Evolutionary conservation across 1,140 invertebrate genomes (phyloP).

Genomic region (Dreissena polymorpha): DNA sequence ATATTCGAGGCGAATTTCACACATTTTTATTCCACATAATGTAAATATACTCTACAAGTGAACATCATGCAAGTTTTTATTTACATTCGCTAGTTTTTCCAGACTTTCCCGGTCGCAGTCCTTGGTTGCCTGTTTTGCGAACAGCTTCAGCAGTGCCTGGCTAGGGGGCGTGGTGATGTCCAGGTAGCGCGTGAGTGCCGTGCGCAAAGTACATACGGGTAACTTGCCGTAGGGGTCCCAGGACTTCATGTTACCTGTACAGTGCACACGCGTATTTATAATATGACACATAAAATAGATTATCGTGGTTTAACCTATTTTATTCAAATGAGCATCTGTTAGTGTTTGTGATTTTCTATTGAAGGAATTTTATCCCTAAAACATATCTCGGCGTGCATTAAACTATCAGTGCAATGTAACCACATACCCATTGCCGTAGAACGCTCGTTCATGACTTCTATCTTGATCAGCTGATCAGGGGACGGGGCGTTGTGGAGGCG

Average conservation of each 20-base stretch:
- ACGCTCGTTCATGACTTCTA: slow-evolving; percentile 93
- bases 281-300: too few relatives aligned
- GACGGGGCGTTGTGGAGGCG: slow-evolving; percentile 85
- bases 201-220: slow-evolving; percentile 87
- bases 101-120: slow-evolving; percentile 89
- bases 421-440: slow-evolving; percentile 82
- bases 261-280: not conserved
- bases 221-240: slow-evolving; percentile 93
- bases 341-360: too few relatives aligned
- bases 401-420: too few relatives aligned
- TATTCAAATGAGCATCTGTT: too few relatives aligned
- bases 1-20: too few relatives aligned
- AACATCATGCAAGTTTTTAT: too few relatives aligned
- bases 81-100: slow-evolving; percentile 88
- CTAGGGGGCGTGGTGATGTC: slow-evolving; percentile 96
- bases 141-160: slow-evolving; percentile 90
- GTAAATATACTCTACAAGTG: too few relatives aligned
- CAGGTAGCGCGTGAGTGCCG: slow-evolving; percentile 90
- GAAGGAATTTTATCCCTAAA: too few relatives aligned
- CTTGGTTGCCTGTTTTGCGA: slow-evolving; percentile 87
- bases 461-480: slow-evolving; percentile 87
- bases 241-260: slow-evolving; percentile 87
- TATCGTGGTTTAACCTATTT: too few relatives aligned
- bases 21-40: too few relatives aligned
- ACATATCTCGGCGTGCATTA: too few relatives aligned